Evolutionary conservation across 2,113 vertebrate genomes (phyloP), one percentile per base, ranked within the genome.

Genomic region (Eretmochelys imbricata): DNA sequence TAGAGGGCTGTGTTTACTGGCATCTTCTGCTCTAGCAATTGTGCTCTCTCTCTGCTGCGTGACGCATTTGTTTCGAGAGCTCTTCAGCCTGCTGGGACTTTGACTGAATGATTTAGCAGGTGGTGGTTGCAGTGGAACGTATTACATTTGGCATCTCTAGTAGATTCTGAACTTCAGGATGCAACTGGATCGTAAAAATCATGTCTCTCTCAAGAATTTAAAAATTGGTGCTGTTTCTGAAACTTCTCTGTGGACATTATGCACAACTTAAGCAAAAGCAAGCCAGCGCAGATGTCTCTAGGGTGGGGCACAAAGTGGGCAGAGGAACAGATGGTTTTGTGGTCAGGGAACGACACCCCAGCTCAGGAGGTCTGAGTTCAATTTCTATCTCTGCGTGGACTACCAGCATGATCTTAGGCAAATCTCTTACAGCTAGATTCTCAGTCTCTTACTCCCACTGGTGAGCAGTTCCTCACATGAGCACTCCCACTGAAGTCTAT

Each of bases 141-240:
- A 17, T 16, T 38, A 46, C 10, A 1, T 72, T 85, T 46, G 42
- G 31, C 31, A 82, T 42, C n/a, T 82, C 51, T 53, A 55, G n/a
- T 54, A n/a, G 42, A 90, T 4, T n/a, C 1, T 87, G 91, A 85
- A 53, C 76, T 90, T 87, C 84, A 19, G 22, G 42, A 65, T 14
- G 11, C 1, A 0, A 0, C 46, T 57, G 55, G 48, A 82, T 76
- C 50, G 13, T 29, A 24, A 25, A 95, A 65, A 17, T 80, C 55
- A 59, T 13, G 11, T 80, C 91, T 82, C 91, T n/a, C 53, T 93
- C 25, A 22, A 78, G 42, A 31, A 17, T 85, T 85, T 93, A 87
- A 94, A 54, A 46, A 46, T 81, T 69, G 35, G 0, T 42, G 16
- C 38, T 2, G 0, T 24, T 10, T 62, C 27, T 84, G 46, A 24